These are phyloP conservation scores for Protobothrops mucrosquamatus DNA, from an alignment of 2,113 vertebrate genomes.

Conservation along the genomic window DNA sequence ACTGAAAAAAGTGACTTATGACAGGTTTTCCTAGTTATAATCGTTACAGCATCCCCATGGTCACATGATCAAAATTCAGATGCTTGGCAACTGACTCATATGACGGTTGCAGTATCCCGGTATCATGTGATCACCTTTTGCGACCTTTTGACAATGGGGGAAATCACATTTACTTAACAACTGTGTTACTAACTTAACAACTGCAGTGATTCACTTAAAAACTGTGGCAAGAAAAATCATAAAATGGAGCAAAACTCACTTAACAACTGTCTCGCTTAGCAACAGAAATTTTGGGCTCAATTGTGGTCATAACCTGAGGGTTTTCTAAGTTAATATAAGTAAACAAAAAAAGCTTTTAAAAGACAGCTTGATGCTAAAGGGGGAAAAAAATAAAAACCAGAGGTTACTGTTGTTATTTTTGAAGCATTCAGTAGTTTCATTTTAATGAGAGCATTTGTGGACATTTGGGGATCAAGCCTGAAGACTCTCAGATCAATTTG, in stretches of 20 bases:
- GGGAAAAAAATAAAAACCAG: not conserved
- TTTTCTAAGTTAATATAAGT: not conserved
- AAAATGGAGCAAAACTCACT: not conserved
- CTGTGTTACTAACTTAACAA: not conserved
- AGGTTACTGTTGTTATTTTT: not conserved
- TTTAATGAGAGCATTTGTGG: not conserved
- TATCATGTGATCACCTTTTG: not conserved
- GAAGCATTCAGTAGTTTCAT: not conserved
- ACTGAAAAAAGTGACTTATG: not conserved
- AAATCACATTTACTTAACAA: not conserved
- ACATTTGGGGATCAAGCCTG: not conserved
- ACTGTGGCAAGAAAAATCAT: not conserved
- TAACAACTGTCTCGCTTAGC: not conserved
- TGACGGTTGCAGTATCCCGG: not conserved
- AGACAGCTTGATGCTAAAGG: not conserved
- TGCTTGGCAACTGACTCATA: not conserved
- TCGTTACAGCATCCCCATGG: not conserved
- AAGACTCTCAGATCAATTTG: not conserved
- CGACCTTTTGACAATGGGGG: not conserved
- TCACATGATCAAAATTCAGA: not conserved
- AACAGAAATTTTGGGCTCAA: not conserved
- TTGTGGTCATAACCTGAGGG: not conserved
- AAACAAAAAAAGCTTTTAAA: not conserved
- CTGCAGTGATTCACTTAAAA: not conserved
- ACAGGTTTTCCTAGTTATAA: not conserved